phyloP scores from a whole-genome alignment of 2,888 invertebrate genomes.

The Drosophila buzzatii region DNA sequence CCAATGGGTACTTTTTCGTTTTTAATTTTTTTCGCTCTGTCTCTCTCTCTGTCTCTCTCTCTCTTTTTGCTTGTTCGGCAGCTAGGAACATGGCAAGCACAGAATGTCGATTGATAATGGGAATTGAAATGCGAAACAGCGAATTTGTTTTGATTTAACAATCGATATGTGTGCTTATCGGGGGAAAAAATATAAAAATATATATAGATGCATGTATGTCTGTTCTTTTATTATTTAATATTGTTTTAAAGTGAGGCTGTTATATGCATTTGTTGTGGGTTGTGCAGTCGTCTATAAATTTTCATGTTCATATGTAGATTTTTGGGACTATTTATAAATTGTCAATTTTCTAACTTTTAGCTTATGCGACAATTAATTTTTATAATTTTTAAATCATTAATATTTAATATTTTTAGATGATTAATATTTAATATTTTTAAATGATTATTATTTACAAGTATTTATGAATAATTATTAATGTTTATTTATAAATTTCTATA shows the following conservation, averaged over 20 bases:
- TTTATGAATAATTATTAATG: no score
- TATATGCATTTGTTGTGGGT: no score
- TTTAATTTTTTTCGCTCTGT: neutral
- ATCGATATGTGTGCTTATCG: slow-evolving; percentile 21
- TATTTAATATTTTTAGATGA: no score
- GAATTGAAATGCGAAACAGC: slow-evolving; percentile 14
- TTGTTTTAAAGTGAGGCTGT: neutral
- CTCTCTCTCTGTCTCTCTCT: neutral
- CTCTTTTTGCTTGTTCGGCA: neutral
- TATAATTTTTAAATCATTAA: no score
- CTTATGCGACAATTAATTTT: neutral
- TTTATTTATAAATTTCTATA: no score
- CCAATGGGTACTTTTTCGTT: slow-evolving; percentile 16
- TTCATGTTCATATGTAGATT: neutral
- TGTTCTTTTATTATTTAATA: neutral
- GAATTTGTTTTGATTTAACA: slow-evolving; percentile 37
- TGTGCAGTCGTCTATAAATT: neutral
- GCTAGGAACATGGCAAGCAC: neutral
- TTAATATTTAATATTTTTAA: no score
- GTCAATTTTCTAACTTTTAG: neutral
- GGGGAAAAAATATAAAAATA: neutral
- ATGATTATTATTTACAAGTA: no score
- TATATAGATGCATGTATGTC: neutral
- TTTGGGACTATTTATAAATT: neutral
- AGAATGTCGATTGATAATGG: slow-evolving; percentile 1